Evolutionary conservation across 1,140 invertebrate species (phyloP), one percentile per base, ranked within the genome.

Genomic region (Gonatopus flavifemur): DNA sequence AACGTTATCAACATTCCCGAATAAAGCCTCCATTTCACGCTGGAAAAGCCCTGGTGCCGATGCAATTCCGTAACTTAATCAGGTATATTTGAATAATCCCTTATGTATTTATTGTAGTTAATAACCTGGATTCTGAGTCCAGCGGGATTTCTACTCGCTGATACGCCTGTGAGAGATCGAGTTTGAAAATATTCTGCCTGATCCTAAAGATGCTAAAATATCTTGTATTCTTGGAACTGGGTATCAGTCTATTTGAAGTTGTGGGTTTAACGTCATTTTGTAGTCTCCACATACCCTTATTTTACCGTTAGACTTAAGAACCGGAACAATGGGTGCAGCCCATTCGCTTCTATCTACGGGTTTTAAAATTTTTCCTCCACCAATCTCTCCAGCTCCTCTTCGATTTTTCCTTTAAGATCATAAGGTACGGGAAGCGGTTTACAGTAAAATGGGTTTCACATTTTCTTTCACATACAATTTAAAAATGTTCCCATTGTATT

Each of bases 21-120:
- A 55, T 13, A 73, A 56, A 24, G 58, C 52, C 50, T 68, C 53
- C 47, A 72, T 53, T 10, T 52, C 67, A 52, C 67, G 66, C 58
- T 77, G 73, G 53, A 74, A 76, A 10, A 63, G 49, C 55, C 73
- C 72, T 19, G 72, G 70, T 16, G 72, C 67, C 20, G 45, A 61
- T 28, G 35, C 45, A 3, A 71, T 55, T 3, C 69, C 69, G 39
- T 41, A 58, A 16, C 52, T 55, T 15, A 76, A 40, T 22, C 71
- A 41, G 33, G 68, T 71, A 50, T 72, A 76, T 37, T 62, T 37
- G 55, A 60, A 74, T 25, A 70, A 41, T 12, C 72, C 72, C 43
- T 60, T 57, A 28, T 18, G 63, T 67, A 16, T 59, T 63, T 50
- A 73, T 73, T 30, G 72, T 70, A 15, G 72, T 76, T 30, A 74